Evolutionary conservation across 2,797 vertebrate species (phyloP).

Genomic region (Danio aesculapii): DNA sequence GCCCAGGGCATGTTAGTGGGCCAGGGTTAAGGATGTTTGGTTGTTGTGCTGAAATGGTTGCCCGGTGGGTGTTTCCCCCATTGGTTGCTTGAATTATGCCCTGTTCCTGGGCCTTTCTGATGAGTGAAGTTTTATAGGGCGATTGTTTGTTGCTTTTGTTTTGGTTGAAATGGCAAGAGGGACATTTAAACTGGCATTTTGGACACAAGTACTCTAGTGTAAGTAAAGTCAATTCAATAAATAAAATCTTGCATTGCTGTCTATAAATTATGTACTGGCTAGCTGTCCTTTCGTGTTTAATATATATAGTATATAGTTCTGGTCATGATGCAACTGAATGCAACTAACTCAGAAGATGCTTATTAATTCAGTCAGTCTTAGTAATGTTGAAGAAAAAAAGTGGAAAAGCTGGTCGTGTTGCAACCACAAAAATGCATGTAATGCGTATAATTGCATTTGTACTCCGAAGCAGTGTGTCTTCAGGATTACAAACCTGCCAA

Average conservation of each 20-base stretch:
- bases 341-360: conserved; percentile 13
- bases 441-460: conserved; percentile 5
- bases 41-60: conserved; percentile 36
- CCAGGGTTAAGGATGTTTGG: conserved; percentile 21
- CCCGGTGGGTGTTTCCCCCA: conserved; percentile 3
- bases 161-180: neutral
- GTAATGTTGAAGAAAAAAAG: neutral
- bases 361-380: conserved; percentile 1
- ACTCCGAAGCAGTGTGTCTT: neutral
- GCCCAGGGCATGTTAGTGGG: conserved; percentile 39
- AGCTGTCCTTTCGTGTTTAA: neutral
- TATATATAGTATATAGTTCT: neutral
- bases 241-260: no score
- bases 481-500: conserved; percentile 7
- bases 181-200: neutral
- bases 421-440: neutral
- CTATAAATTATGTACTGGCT: no score
- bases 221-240: neutral
- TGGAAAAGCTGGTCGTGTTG: neutral
- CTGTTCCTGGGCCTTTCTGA: conserved; percentile 33
- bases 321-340: conserved; percentile 14
- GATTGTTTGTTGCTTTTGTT: conserved; percentile 19
- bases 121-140: conserved; percentile 22
- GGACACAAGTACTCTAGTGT: neutral
- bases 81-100: conserved; percentile 38